Evolutionary conservation across 2,888 invertebrate species (phyloP), one percentile per base, ranked within the genome.

Genomic region (Synanthedon andrenaeformis): DNA sequence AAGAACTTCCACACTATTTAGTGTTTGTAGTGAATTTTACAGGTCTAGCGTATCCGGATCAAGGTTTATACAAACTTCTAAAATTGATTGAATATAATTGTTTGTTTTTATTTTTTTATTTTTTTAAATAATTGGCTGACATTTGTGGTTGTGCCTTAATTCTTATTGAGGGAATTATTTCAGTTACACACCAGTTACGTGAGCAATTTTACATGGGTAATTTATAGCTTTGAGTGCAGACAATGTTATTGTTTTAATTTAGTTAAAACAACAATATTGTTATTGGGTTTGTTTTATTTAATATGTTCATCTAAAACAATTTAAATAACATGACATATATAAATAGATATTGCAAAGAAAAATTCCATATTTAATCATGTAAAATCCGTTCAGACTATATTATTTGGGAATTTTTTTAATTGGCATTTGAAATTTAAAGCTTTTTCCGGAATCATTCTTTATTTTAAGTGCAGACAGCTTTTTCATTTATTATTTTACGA

Each of bases 41-140:
- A 88, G 88, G 88, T 88, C 88, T 88, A 64, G 65, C 86, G 54
- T 88, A 84, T 73, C 85, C 70, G 88, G 88, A 88, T 52, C 86
- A 84, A 88, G 88, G 88, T 88, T 82, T 79, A 76, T 70, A 45
- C 13, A 76, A 62, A 64, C 58, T 67, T 71, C 74, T 72, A 64
- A 61, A 69, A 70, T 70, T 68, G 60, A 56, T 70, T 62, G 59
- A 58, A 64, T 63, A 54, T 69, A 59, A 71, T 73, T 74, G 60
- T 73, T 76, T n/a, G n/a, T n/a, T n/a, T n/a, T n/a, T n/a, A n/a
- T n/a, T n/a, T n/a, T 72, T 64, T 63, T 67, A 76, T 72, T 64
- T 63, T 66, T 73, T 79, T 67, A 79, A 74, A 74, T 82, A 76
- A 64, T 70, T 70, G 65, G 59, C 68, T 66, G 53, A 67, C 60